Base-by-base conservation (phyloP, 2,113 vertebrate species). In the Chionis minor region DNA sequence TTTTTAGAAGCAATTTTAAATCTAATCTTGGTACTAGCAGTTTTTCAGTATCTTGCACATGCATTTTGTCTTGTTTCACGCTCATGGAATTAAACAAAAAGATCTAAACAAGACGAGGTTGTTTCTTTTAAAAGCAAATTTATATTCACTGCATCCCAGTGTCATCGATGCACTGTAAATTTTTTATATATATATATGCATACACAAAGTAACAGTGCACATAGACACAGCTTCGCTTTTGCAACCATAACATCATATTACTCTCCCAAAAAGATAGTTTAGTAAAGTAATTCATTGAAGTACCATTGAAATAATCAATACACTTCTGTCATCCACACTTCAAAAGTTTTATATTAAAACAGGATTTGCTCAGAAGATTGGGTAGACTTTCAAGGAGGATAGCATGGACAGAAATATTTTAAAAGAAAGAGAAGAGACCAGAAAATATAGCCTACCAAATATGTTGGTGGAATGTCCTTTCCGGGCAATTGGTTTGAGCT, bases 381-480 rank as follows among this genome's bases (percentile, higher is more conserved):
- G 8, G 14, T 14, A 75, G 42, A 78, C 15, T 72, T 77, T 52
- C 44, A 65, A 81, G 70, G 38, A 85, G 4, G 23, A 77, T 8
- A 75, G n/a, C 10, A 73, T 3, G 9, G 27, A 72, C 7, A 82
- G 35, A 77, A 88, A 88, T 40, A 69, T 11, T 17, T 8, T 56
- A 44, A n/a, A 14, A 12, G 42, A 21, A 47, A 49, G 3, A 61
- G 38, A 69, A 26, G 14, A 84, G 78, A 78, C 30, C 14, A 94
- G 70, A 96, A 90, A 91, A 91, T 13, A 70, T 6, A 96, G 78
- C 99, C 98, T 99, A 99, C 99, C 99, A 91, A 99, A 99, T 98
- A 99, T 99, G 97, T 99, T 99, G 87, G 99, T 99, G 97, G 99
- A 99, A 98, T 99, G 99, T 97, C 99, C 99, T 98, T 99, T 99